Evolutionary conservation across 2,888 invertebrate genomes (phyloP).

Genomic region (Scelioninae gen. 1): DNA sequence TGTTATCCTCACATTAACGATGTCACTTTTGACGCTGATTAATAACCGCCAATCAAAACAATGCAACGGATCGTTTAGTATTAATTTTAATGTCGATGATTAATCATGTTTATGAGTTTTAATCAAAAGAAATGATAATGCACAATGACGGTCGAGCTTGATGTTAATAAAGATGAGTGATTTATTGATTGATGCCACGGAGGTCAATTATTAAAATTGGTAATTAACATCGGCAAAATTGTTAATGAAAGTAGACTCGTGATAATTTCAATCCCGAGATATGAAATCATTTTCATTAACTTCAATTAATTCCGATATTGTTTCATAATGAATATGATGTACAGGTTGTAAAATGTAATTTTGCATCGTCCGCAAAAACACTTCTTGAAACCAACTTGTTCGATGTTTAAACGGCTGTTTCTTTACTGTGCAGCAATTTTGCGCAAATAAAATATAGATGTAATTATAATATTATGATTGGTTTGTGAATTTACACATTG

Average conservation of each 20-base stretch:
- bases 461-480: slow-evolving; percentile 17
- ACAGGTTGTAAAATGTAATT: slow-evolving; percentile 16
- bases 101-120: slow-evolving; percentile 16
- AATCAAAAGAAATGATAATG: slow-evolving; percentile 18
- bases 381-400: not conserved
- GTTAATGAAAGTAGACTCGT: slow-evolving; percentile 16
- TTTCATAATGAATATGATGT: not conserved
- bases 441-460: slow-evolving; percentile 13
- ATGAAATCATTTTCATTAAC: slow-evolving; percentile 11
- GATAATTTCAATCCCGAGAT: slow-evolving; percentile 13
- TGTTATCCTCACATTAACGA: not conserved
- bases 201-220: slow-evolving; percentile 4
- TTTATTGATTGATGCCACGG: not conserved
- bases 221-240: slow-evolving; percentile 3
- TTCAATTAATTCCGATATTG: slow-evolving; percentile 14
- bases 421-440: slow-evolving; percentile 9
- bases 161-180: slow-evolving; percentile 9
- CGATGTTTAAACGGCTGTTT: slow-evolving; percentile 10
- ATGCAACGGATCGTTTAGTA: slow-evolving; percentile 3
- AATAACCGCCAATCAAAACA: slow-evolving; percentile 17
- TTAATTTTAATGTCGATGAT: slow-evolving; percentile 22
- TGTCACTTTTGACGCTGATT: slow-evolving; percentile 10
- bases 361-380: slow-evolving; percentile 18
- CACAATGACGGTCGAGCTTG: not conserved
- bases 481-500: not conserved